Percentiles rank a stretch among this genome's conserved stretches.
Evolutionary conservation across 2,797 vertebrate species (phyloP).

Genomic region (Crocidura indochinensis): DNA sequence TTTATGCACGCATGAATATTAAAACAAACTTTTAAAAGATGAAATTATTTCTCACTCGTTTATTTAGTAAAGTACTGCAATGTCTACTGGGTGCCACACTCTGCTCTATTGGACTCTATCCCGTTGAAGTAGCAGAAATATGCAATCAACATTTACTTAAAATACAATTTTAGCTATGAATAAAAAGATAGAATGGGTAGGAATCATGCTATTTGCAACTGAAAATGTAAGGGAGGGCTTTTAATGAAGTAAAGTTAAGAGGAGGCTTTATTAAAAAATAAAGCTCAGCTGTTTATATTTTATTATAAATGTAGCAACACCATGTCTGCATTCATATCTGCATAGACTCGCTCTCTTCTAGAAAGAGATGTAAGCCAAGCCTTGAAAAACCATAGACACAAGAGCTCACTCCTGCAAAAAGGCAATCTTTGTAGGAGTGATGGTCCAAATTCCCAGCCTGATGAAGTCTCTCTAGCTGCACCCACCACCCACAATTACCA

Average conservation of each 20-base stretch:
- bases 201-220: neutral
- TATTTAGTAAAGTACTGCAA: neutral
- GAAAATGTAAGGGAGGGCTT: neutral
- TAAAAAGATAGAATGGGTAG: neutral
- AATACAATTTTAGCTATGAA: neutral
- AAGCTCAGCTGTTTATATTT: neutral
- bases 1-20: neutral
- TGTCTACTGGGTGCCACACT: neutral
- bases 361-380: too few relatives aligned
- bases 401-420: too few relatives aligned
- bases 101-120: neutral
- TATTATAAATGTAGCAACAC: neutral
- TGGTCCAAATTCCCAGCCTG: too few relatives aligned
- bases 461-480: too few relatives aligned
- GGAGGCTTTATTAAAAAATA: neutral
- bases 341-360: too few relatives aligned
- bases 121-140: neutral
- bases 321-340: too few relatives aligned
- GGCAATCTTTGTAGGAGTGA: too few relatives aligned
- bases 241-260: neutral
- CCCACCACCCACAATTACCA: too few relatives aligned
- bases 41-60: slow-evolving; percentile 4
- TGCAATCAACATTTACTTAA: neutral
- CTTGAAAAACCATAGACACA: too few relatives aligned
- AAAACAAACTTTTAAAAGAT: neutral